Percentiles rank a stretch among this genome's conserved stretches.
These are phyloP conservation scores for Nycteola revayana DNA, from an alignment of 2,888 invertebrate genomes.

Conservation along the genomic window DNA sequence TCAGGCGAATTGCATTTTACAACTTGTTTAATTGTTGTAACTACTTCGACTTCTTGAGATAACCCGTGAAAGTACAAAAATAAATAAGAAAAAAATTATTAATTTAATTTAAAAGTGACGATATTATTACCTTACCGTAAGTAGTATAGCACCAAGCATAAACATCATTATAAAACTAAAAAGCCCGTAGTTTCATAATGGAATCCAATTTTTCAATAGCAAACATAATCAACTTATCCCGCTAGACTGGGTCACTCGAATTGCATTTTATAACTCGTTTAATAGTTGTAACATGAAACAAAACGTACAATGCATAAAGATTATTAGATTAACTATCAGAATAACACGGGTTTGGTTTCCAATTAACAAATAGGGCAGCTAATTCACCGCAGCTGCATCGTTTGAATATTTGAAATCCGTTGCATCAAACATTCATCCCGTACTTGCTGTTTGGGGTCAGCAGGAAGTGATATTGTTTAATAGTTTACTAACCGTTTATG, in stretches of 20 bases:
- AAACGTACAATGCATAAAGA: constrained; percentile 14
- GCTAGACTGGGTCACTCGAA: too few species aligned
- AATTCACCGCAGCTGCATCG: constrained; percentile 17
- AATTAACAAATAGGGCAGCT: constrained; percentile 27
- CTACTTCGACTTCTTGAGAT: too few species aligned
- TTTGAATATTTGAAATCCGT: constrained; percentile 14
- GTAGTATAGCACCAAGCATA: too few species aligned
- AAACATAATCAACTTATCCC: too few species aligned
- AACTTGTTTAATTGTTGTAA: constrained; percentile 8
- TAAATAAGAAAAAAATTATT: too few species aligned
- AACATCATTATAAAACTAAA: too few species aligned
- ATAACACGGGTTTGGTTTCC: constrained; percentile 22
- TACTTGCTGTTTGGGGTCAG: not conserved
- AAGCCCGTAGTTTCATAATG: too few species aligned
- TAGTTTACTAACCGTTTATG: not conserved
- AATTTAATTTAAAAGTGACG: too few species aligned
- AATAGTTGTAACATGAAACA: constrained; percentile 11
- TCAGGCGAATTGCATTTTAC: not conserved
- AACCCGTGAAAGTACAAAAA: too few species aligned
- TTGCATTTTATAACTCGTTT: constrained; percentile 1
- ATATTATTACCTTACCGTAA: too few species aligned
- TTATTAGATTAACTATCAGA: constrained; percentile 30
- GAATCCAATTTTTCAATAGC: too few species aligned
- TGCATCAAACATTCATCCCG: constrained; percentile 1
- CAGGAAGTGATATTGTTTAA: not conserved